Percentiles rank a stretch among this genome's conserved stretches.
Evolutionary conservation across 2,888 invertebrate species (phyloP).

Genomic region (Catocala fraxini): DNA sequence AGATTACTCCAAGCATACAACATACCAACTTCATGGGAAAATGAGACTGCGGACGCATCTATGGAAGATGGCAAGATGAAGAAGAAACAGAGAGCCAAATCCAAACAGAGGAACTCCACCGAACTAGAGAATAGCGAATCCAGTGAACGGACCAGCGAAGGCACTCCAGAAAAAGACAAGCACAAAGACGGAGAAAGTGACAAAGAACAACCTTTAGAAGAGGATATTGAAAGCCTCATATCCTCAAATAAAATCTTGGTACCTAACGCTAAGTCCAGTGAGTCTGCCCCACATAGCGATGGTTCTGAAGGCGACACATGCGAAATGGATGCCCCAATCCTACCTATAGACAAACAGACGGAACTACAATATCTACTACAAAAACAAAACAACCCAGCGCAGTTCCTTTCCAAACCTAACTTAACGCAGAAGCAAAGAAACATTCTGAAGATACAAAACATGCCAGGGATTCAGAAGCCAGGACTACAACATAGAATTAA

Average conservation of each 20-base stretch:
- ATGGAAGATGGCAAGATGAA: slow-evolving; percentile 74
- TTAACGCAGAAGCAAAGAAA: slow-evolving; percentile 77
- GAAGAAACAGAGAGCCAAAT: slow-evolving; percentile 78
- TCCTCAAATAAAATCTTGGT: slow-evolving; percentile 84
- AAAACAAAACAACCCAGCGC: slow-evolving; percentile 83
- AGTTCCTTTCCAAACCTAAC: slow-evolving; percentile 76
- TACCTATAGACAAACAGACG: slow-evolving; percentile 81
- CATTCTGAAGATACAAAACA: slow-evolving; percentile 72
- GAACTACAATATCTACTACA: slow-evolving; percentile 81
- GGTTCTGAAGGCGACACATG: slow-evolving; percentile 69
- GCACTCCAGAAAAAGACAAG: slow-evolving; percentile 75
- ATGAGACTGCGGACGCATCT: slow-evolving; percentile 75
- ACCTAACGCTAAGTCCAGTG: slow-evolving; percentile 67
- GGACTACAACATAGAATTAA: slow-evolving; percentile 74
- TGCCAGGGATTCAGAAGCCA: slow-evolving; percentile 72
- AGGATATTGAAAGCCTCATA: slow-evolving; percentile 84
- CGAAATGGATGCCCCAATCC: slow-evolving; percentile 69
- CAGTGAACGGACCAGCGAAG: slow-evolving; percentile 72
- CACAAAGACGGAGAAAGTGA: slow-evolving; percentile 51
- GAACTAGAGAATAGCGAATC: slow-evolving; percentile 76
- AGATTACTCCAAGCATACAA: slow-evolving; percentile 93
- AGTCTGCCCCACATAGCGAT: slow-evolving; percentile 64
- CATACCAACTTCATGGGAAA: slow-evolving; percentile 88
- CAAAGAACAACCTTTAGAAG: slow-evolving; percentile 65
- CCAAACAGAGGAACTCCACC: slow-evolving; percentile 75